Base-by-base conservation (phyloP, 2,113 vertebrate species). In the Actenoides lindsayi region DNA sequence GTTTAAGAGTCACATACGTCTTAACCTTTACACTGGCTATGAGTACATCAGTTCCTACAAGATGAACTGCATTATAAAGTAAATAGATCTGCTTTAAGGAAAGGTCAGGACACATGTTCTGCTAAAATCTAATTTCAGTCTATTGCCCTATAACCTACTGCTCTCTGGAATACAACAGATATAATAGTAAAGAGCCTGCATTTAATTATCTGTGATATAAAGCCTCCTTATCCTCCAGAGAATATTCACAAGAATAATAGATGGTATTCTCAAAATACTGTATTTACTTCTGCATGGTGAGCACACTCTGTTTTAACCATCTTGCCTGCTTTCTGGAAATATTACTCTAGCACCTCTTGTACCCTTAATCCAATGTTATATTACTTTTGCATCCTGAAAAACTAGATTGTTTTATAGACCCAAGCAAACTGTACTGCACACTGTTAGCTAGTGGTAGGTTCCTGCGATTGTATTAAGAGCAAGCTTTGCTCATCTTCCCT, bases 91-190 rank as follows among this genome's bases (percentile, higher is more conserved):
- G 98, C 98, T 98, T 97, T 96, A 97, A 97, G 97, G 97, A 99
- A 99, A 99, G 99, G 99, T 99, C 99, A 99, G 96, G 98, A 99
- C 99, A 99, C 98, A 97, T 99, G 99, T 99, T 99, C 98, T 97
- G 97, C 97, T 98, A 98, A 99, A 99, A 99, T 99, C 97, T 98
- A 98, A 98, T 99, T 98, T 99, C 98, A 98, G 96, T 97, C 98
- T 98, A 97, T 98, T 98, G 98, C 98, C 98, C 97, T 97, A 69
- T 98, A 98, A 97, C 98, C 98, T 96, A 89, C 96, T 93, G 95
- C 97, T 97, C 96, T 96, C 96, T 77, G 93, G 94, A 91, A 97
- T 97, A 97, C 96, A 96, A 97, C 94, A 97, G 97, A 98, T 82
- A 95, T 97, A 96, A 97, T 97, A 96, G 97, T 94, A 97, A 98